These are phyloP conservation scores for Catonia carolina DNA, from an alignment of 2,888 invertebrate species.

Conservation along the genomic window DNA sequence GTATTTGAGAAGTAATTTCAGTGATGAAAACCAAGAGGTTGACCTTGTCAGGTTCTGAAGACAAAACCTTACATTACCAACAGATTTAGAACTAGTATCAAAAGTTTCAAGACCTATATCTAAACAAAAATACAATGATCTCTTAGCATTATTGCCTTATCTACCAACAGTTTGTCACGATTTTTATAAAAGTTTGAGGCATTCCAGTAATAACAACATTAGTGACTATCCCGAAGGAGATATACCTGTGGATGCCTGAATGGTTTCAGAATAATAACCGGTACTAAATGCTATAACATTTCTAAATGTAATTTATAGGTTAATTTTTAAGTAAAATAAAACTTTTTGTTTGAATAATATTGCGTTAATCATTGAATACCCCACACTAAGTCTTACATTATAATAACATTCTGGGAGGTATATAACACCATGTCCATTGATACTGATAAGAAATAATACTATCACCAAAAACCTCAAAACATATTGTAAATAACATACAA, in stretches of 20 bases:
- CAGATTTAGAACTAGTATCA: neutral
- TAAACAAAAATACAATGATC: neutral
- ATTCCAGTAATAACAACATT: too few species aligned
- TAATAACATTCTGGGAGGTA: neutral
- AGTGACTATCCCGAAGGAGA: too few species aligned
- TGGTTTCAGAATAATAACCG: too few species aligned
- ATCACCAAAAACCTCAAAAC: neutral
- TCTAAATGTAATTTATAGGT: too few species aligned
- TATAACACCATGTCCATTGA: constrained; percentile 6
- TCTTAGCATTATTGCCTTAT: neutral
- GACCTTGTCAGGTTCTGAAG: neutral
- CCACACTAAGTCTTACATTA: neutral
- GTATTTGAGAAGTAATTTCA: constrained; percentile 6
- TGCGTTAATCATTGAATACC: neutral
- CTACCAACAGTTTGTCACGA: neutral
- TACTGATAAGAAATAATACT: neutral
- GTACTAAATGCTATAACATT: too few species aligned
- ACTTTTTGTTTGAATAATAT: neutral
- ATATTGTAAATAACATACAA: neutral
- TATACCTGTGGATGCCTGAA: too few species aligned
- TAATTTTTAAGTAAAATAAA: too few species aligned
- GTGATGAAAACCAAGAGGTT: neutral
- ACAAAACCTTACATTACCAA: neutral
- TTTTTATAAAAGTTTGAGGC: neutral
- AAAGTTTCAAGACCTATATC: constrained; percentile 3